Percentiles rank a stretch among this genome's conserved stretches.
Conservation (phyloP, 2,888 invertebrate species). For the Morinoia aosen region DNA sequence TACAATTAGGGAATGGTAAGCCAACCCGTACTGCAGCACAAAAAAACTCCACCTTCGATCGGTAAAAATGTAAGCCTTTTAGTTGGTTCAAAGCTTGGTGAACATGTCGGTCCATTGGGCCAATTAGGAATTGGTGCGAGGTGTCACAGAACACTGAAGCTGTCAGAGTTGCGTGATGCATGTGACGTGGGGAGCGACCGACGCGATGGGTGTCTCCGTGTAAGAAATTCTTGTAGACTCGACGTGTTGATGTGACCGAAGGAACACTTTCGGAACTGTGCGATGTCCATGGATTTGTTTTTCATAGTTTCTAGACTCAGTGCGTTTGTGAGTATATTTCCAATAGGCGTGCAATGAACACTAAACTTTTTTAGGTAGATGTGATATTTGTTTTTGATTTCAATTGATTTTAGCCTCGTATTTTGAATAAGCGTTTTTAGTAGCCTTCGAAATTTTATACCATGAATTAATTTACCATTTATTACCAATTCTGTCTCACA, state of each 20-base stretch:
- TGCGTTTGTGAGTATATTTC: background rate
- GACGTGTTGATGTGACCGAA: background rate
- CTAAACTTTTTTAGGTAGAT: too few relatives aligned
- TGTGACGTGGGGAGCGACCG: background rate
- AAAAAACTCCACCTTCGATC: background rate
- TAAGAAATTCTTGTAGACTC: background rate
- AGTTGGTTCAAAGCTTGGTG: background rate
- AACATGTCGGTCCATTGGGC: background rate
- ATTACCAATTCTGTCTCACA: too few relatives aligned
- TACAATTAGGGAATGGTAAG: background rate
- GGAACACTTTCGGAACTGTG: too few relatives aligned
- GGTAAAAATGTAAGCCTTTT: background rate
- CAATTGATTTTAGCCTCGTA: too few relatives aligned
- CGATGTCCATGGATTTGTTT: too few relatives aligned
- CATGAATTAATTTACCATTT: too few relatives aligned
- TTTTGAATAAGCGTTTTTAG: too few relatives aligned
- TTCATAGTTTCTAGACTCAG: background rate
- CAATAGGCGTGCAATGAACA: background rate
- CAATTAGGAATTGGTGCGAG: background rate
- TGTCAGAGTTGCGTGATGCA: background rate
- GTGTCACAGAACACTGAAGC: background rate
- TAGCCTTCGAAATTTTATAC: too few relatives aligned
- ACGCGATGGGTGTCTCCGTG: background rate
- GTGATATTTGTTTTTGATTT: too few relatives aligned
- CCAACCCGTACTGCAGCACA: background rate